Evolutionary conservation across 2,888 invertebrate genomes (phyloP).

Genomic region (Synergus itoensis): DNA sequence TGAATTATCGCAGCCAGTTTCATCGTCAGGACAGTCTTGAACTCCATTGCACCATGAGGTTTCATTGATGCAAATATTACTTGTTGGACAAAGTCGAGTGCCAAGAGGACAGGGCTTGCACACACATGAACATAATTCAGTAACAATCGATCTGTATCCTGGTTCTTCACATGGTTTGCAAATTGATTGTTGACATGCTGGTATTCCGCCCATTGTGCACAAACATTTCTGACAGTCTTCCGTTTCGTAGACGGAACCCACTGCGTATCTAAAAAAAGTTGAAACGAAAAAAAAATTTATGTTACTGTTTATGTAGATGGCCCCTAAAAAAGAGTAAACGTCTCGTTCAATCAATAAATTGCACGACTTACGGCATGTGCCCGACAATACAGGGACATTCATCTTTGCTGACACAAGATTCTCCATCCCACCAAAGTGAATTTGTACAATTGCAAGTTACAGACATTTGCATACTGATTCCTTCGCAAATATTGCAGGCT

Average conservation of each 20-base stretch:
- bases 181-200: slow-evolving; percentile 85
- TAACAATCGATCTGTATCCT: slow-evolving; percentile 81
- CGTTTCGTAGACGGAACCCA: slow-evolving; percentile 85
- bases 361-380: slow-evolving; percentile 80
- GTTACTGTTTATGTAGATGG: too few species aligned
- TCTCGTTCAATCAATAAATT: background rate
- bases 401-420: slow-evolving; percentile 84
- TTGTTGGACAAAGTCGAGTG: slow-evolving; percentile 86
- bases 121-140: slow-evolving; percentile 84
- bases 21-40: slow-evolving; percentile 91
- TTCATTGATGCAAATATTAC: slow-evolving; percentile 85
- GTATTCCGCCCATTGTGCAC: slow-evolving; percentile 87
- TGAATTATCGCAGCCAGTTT: slow-evolving; percentile 81
- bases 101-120: slow-evolving; percentile 87
- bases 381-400: slow-evolving; percentile 90
- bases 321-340: background rate
- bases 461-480: slow-evolving; percentile 75
- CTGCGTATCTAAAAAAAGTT: slow-evolving; percentile 81
- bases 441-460: slow-evolving; percentile 80
- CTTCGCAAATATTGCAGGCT: slow-evolving; percentile 81
- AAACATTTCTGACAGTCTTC: slow-evolving; percentile 88
- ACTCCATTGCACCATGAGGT: slow-evolving; percentile 90
- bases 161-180: slow-evolving; percentile 83
- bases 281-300: background rate
- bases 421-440: slow-evolving; percentile 86